Conservation (phyloP, 2,888 invertebrate genomes). For the Drosophila atripex region DNA sequence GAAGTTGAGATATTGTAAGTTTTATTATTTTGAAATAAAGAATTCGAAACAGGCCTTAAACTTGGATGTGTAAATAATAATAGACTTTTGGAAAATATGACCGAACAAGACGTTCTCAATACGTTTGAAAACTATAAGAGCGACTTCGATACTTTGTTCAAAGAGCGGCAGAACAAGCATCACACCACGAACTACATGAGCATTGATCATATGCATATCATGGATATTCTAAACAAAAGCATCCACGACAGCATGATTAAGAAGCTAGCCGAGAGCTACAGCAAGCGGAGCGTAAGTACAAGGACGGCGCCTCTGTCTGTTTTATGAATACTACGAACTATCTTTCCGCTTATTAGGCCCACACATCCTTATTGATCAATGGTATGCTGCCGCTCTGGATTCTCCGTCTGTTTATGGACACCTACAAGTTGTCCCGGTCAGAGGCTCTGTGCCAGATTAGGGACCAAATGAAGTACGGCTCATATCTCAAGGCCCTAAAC, state of each 20-base stretch:
- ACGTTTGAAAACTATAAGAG: constrained; percentile 53
- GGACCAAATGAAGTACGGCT: constrained; percentile 69
- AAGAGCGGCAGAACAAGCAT: constrained; percentile 47
- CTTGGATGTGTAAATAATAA: neutral
- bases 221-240: constrained; percentile 60
- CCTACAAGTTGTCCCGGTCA: constrained; percentile 46
- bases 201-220: constrained; percentile 61
- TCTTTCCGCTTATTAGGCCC: constrained; percentile 53
- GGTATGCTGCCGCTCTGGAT: constrained; percentile 81
- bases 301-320: neutral
- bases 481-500: constrained; percentile 59
- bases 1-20: constrained; percentile 59
- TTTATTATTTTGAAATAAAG: constrained; percentile 15
- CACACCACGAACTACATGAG: constrained; percentile 46
- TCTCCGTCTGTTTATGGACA: constrained; percentile 77
- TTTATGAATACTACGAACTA: neutral
- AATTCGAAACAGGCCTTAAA: constrained; percentile 17
- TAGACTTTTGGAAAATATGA: constrained; percentile 59
- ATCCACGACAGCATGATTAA: constrained; percentile 62
- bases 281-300: constrained; percentile 49
- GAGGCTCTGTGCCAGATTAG: constrained; percentile 73
- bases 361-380: constrained; percentile 71
- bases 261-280: constrained; percentile 47
- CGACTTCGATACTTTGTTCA: constrained; percentile 59
- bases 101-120: constrained; percentile 41